Evolutionary conservation across 2,888 invertebrate species (phyloP).

Genomic region (Parnassius mnemosyne): DNA sequence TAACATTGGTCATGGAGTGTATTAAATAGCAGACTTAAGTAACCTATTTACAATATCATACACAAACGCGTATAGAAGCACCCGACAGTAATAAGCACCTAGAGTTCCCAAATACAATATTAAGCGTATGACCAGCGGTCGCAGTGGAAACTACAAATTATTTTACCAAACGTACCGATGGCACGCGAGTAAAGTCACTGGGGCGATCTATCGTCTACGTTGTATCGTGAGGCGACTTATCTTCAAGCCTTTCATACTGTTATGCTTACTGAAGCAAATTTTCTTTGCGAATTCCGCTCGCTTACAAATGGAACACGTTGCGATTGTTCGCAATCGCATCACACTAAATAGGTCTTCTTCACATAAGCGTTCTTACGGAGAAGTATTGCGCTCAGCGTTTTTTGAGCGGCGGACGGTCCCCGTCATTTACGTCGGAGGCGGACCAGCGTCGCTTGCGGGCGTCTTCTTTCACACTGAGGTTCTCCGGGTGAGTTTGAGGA

Average conservation of each 20-base stretch:
- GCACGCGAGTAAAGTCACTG: slow-evolving; percentile 55
- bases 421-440: slow-evolving; percentile 74
- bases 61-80: slow-evolving; percentile 76
- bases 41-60: slow-evolving; percentile 75
- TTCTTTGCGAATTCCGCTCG: not conserved
- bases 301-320: slow-evolving; percentile 9
- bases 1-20: slow-evolving; percentile 62
- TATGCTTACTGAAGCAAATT: slow-evolving; percentile 10
- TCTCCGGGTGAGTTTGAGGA: slow-evolving; percentile 73
- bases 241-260: slow-evolving; percentile 9
- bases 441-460: slow-evolving; percentile 80
- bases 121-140: slow-evolving; percentile 65
- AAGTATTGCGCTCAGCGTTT: slow-evolving; percentile 58
- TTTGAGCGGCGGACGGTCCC: slow-evolving; percentile 67
- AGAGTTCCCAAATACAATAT: slow-evolving; percentile 75
- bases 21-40: slow-evolving; percentile 62
- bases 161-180: slow-evolving; percentile 43
- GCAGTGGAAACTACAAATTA: slow-evolving; percentile 46
- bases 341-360: slow-evolving; percentile 23
- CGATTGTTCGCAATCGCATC: not conserved
- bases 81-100: slow-evolving; percentile 80
- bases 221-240: not conserved
- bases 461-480: slow-evolving; percentile 77
- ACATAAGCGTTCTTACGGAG: slow-evolving; percentile 28
- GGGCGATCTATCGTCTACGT: slow-evolving; percentile 41